These are phyloP conservation scores for Temnothorax unifasciatus DNA, from an alignment of 2,888 invertebrate genomes.

Conservation along the genomic window DNA sequence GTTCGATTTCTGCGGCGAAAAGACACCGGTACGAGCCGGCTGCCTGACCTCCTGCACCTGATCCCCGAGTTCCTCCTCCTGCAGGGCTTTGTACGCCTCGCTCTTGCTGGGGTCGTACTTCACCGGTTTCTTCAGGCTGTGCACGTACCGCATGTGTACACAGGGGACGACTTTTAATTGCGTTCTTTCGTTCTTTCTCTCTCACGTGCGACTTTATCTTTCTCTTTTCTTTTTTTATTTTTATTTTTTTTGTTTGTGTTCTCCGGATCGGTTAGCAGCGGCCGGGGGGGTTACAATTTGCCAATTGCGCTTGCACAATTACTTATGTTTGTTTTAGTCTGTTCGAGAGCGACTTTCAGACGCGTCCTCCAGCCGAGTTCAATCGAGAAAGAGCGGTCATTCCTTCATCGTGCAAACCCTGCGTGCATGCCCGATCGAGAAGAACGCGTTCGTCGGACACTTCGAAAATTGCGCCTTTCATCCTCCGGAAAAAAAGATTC, in stretches of 20 bases:
- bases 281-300: conserved; percentile 65
- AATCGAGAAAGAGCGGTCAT: conserved; percentile 41
- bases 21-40: conserved; percentile 92
- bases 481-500: neutral
- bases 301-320: conserved; percentile 57
- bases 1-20: conserved; percentile 88
- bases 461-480: conserved; percentile 40
- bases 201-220: conserved; percentile 50
- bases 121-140: conserved; percentile 89
- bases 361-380: conserved; percentile 56
- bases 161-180: conserved; percentile 84
- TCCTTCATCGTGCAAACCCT: conserved; percentile 51
- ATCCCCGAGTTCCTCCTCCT: conserved; percentile 91
- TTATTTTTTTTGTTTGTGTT: neutral
- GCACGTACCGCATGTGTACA: conserved; percentile 76
- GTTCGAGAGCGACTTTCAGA: conserved; percentile 74
- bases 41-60: conserved; percentile 90
- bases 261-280: conserved; percentile 72
- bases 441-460: conserved; percentile 38
- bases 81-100: conserved; percentile 95
- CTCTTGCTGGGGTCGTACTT: conserved; percentile 96
- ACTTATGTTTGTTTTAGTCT: conserved; percentile 30
- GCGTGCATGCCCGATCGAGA: conserved; percentile 48
- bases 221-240: conserved; percentile 11
- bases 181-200: conserved; percentile 44